Base-by-base conservation (phyloP, 2,113 vertebrate species). In the Scalopus aquaticus region DNA sequence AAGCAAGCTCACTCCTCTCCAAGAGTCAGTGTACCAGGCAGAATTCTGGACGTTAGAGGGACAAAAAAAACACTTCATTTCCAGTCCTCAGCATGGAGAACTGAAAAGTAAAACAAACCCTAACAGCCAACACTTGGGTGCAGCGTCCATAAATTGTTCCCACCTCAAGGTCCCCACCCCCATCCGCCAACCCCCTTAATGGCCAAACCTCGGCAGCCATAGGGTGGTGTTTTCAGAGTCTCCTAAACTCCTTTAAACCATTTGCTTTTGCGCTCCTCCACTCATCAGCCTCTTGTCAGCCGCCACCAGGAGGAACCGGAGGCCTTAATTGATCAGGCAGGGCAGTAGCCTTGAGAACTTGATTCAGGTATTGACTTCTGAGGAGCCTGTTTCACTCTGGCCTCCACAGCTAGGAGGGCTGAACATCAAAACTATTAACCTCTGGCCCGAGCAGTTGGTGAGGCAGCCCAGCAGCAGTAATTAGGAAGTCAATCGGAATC, bases 401-500 rank as follows among this genome's bases (percentile, higher is more conserved):
- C 97, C 98, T 98, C 98, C 97, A 97, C 96, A 97, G 97, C 97
- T 95, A 98, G 98, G 97, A 90, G 98, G 77, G 98, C 99, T 98
- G 98, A 97, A 98, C 99, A 99, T 99, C 98, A 98, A 98, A 98
- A 98, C 99, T 99, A 99, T 99, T 99, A 99, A 99, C 99, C 99
- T 98, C 98, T 99, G 99, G 98, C 98, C 98, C 97, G 95, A 91
- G 96, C 98, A 98, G 98, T 99, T 98, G 98, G 99, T 95, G 98
- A 98, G 98, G 99, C 99, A 99, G 99, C 99, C 99, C 98, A 97
- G 98, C 98, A 99, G 98, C 99, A 99, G 99, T 99, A 99, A 99
- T 99, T 99, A 99, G 99, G 99, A 99, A 99, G 99, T 99, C 99
- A 99, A 99, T 99, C 98, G 98, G 98, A 98, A 98, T 99, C 98